Conservation (phyloP, 2,113 vertebrate species). For the Daubentonia madagascariensis region DNA sequence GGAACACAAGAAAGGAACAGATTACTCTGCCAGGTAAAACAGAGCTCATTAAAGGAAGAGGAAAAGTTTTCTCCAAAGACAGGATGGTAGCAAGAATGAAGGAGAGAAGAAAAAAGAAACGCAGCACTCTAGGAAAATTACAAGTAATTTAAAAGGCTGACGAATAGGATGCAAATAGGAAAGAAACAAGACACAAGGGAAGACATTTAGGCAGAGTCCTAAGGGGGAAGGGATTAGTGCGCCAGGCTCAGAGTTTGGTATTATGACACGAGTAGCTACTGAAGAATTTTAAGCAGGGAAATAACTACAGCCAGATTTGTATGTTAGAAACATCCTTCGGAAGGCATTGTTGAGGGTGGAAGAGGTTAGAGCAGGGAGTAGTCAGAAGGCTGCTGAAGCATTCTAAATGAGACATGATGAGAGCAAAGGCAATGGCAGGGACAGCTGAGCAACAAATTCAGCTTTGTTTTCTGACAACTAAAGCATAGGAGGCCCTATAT, state of each 20-base stretch:
- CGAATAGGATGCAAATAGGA: neutral
- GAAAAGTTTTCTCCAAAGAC: neutral
- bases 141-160: neutral
- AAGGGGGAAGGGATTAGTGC: neutral
- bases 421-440: neutral
- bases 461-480: neutral
- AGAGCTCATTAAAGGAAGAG: neutral
- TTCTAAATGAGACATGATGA: neutral
- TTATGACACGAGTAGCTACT: neutral
- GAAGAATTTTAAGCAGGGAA: constrained; percentile 7
- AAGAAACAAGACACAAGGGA: neutral
- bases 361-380: neutral
- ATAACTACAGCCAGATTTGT: neutral
- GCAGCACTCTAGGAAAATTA: neutral
- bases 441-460: neutral
- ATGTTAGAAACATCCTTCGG: neutral
- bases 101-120: neutral
- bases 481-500: neutral
- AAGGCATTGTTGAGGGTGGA: neutral
- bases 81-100: neutral
- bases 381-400: neutral
- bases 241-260: neutral
- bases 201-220: neutral
- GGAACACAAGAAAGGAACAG: neutral
- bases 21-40: neutral